Conservation (phyloP, 2,888 invertebrate species). For the Lycophotia porphyrea region DNA sequence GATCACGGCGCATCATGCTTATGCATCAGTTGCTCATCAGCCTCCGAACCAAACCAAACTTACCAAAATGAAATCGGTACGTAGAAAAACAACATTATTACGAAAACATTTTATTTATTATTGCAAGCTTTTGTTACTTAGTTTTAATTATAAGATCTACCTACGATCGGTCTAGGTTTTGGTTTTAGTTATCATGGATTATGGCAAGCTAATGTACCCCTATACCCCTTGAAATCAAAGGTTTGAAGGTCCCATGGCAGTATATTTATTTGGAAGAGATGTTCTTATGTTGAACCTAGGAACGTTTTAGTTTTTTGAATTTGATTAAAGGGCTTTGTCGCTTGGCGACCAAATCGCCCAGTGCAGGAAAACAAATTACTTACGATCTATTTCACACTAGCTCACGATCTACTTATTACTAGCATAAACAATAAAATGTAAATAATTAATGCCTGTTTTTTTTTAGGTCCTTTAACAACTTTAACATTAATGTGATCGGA, state of each 20-base stretch:
- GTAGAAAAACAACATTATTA: conserved; percentile 59
- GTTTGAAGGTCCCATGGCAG: not conserved
- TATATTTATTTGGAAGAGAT: not conserved
- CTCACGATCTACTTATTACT: too few species aligned
- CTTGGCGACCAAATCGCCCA: too few species aligned
- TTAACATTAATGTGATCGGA: not conserved
- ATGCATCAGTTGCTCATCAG: conserved; percentile 85
- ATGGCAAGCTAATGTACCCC: not conserved
- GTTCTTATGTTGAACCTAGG: not conserved
- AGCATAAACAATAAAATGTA: conserved; percentile 6
- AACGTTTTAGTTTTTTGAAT: not conserved
- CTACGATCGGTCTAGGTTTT: too few species aligned
- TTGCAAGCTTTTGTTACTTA: not conserved
- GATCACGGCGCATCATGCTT: conserved; percentile 76
- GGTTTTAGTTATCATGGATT: not conserved
- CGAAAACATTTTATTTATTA: conserved; percentile 15
- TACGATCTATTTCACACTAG: too few species aligned
- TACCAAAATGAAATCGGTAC: conserved; percentile 86
- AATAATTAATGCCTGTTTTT: not conserved
- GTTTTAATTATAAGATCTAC: not conserved
- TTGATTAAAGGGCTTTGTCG: too few species aligned
- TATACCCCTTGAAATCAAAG: not conserved
- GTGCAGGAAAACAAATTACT: too few species aligned
- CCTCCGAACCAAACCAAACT: conserved; percentile 76
- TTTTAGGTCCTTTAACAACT: not conserved